These are phyloP conservation scores for Sarcophaga caerulescens DNA, from an alignment of 2,888 invertebrate species.

Conservation along the genomic window DNA sequence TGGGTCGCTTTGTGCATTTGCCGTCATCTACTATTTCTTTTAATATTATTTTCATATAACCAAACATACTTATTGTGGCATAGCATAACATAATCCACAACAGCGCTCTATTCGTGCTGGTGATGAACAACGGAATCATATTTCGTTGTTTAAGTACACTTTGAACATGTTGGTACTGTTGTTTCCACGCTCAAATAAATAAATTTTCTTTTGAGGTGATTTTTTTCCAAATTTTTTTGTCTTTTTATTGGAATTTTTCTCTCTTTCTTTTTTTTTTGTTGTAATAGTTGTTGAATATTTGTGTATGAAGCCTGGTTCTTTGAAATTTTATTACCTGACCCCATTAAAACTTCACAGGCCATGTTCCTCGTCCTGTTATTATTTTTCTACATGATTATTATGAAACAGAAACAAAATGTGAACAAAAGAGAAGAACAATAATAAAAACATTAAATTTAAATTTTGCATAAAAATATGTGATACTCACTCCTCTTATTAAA, in stretches of 20 bases:
- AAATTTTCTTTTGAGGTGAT: neutral
- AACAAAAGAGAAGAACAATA: too few relatives aligned
- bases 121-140: too few relatives aligned
- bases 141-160: too few relatives aligned
- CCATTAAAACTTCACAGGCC: neutral
- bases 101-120: too few relatives aligned
- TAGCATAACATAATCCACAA: too few relatives aligned
- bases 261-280: neutral
- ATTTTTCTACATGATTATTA: neutral
- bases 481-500: constrained; percentile 14
- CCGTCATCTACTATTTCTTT: too few relatives aligned
- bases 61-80: too few relatives aligned
- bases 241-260: neutral
- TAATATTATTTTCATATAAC: too few relatives aligned
- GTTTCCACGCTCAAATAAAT: neutral
- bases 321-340: neutral
- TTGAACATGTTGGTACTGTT: too few relatives aligned
- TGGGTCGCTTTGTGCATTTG: too few relatives aligned
- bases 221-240: neutral
- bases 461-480: constrained; percentile 40
- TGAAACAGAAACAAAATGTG: neutral
- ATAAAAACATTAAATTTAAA: neutral
- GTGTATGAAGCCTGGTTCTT: neutral
- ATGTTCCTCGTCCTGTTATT: neutral
- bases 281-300: neutral